phyloP scores from a whole-genome alignment of 2,113 vertebrate species.

The Aegithalos caudatus region DNA sequence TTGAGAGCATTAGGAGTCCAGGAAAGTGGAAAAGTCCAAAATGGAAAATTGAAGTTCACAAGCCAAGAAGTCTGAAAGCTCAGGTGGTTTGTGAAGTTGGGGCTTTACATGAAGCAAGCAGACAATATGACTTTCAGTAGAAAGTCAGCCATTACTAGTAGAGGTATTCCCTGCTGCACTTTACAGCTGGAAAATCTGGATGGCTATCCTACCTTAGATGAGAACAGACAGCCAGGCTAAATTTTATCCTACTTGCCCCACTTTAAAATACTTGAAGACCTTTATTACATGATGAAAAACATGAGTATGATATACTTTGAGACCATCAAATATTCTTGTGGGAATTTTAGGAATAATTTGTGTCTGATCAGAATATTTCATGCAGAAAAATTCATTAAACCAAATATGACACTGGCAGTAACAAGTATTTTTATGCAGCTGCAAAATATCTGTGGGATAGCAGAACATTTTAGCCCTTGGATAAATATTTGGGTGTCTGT shows the following conservation, averaged over 20 bases:
- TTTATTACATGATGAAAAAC: background rate
- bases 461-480: background rate
- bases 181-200: background rate
- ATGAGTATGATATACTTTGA: background rate
- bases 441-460: background rate
- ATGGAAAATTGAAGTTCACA: background rate
- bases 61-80: background rate
- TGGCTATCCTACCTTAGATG: background rate
- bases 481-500: background rate
- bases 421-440: background rate
- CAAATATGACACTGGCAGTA: background rate
- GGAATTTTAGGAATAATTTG: background rate
- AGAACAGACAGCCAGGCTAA: background rate
- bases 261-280: background rate
- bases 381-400: background rate
- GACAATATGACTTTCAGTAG: background rate
- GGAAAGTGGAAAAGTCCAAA: background rate
- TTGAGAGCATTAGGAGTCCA: rapidly evolving
- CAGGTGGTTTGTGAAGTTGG: background rate
- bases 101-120: rapidly evolving
- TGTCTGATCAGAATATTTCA: background rate
- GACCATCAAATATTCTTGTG: background rate
- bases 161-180: background rate
- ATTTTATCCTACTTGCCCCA: background rate
- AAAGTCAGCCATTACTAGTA: background rate